Evolutionary conservation across 2,888 invertebrate genomes (phyloP).

Genomic region (Cecidostiba fungosa): DNA sequence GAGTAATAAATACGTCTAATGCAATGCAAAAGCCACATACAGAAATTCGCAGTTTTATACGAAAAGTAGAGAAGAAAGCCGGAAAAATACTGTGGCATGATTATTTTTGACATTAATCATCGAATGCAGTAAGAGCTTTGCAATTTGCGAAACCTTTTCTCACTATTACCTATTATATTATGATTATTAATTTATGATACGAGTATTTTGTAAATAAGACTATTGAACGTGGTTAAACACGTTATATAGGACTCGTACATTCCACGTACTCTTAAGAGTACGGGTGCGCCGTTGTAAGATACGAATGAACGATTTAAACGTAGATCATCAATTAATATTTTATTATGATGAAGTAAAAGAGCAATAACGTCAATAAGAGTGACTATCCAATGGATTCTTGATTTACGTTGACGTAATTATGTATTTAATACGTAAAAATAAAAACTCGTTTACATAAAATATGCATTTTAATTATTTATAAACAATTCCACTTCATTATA

Average conservation of each 20-base stretch:
- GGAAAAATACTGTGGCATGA: not conserved
- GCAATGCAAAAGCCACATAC: not conserved
- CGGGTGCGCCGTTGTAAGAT: conserved; percentile 54
- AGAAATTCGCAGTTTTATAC: not conserved
- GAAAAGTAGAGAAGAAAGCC: not conserved
- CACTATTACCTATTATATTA: conserved; percentile 9
- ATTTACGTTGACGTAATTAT: conserved; percentile 60
- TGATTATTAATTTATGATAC: conserved; percentile 29
- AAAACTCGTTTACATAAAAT: conserved; percentile 61
- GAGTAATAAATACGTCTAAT: conserved; percentile 10
- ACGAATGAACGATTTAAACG: conserved; percentile 17
- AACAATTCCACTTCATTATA: not conserved
- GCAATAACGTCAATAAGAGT: conserved; percentile 40
- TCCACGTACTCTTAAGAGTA: conserved; percentile 33
- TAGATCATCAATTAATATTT: conserved; percentile 59
- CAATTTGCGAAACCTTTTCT: conserved; percentile 35
- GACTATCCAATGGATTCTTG: conserved; percentile 43
- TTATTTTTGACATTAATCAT: conserved; percentile 34
- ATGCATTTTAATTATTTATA: not conserved
- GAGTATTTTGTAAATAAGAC: conserved; percentile 62
- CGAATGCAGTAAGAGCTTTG: conserved; percentile 22
- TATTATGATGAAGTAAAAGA: conserved; percentile 49
- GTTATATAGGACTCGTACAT: conserved; percentile 53
- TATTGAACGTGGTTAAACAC: conserved; percentile 47
- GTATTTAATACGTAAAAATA: conserved; percentile 63